Conservation (phyloP, 2,113 vertebrate genomes). For the Scophthalmus maximus region DNA sequence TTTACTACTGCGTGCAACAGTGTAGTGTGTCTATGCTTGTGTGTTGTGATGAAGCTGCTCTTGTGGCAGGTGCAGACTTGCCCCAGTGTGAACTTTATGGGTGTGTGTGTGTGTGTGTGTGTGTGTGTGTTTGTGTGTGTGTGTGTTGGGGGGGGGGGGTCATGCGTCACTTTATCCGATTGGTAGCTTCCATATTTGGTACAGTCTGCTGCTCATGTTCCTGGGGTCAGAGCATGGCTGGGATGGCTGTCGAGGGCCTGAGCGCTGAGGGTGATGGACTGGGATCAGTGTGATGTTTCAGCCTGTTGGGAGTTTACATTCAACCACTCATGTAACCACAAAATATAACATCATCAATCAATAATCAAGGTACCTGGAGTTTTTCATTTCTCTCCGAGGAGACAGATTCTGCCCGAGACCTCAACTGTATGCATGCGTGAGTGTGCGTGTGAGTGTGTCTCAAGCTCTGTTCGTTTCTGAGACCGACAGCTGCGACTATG, state of each 20-base stretch:
- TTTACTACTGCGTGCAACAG: conserved; percentile 31
- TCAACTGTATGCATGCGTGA: not conserved
- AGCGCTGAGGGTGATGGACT: conserved; percentile 44
- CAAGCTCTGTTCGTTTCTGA: conserved; percentile 27
- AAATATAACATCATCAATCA: conserved; percentile 19
- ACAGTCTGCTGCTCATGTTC: conserved; percentile 66
- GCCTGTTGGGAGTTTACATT: conserved; percentile 54
- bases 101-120: no score
- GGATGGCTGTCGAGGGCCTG: conserved; percentile 56
- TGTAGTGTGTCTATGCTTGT: conserved; percentile 25
- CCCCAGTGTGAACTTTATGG: conserved; percentile 70
- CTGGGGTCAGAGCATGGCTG: conserved; percentile 49
- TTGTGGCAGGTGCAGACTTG: conserved; percentile 73
- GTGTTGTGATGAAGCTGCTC: conserved; percentile 31
- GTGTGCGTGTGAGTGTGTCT: conserved; percentile 7
- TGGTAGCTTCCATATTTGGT: conserved; percentile 67
- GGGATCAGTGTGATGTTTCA: conserved; percentile 66
- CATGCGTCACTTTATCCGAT: conserved; percentile 60
- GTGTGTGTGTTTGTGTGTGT: no score
- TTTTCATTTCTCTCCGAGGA: conserved; percentile 32
- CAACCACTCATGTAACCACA: conserved; percentile 9
- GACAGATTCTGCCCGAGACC: conserved; percentile 10
- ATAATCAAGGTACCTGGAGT: conserved; percentile 22
- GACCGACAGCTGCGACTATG: conserved; percentile 56
- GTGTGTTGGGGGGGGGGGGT: conserved; percentile 26